Evolutionary conservation across 2,113 vertebrate genomes (phyloP), one percentile per base, ranked within the genome.

Genomic region (Campylomormyrus numenius): DNA sequence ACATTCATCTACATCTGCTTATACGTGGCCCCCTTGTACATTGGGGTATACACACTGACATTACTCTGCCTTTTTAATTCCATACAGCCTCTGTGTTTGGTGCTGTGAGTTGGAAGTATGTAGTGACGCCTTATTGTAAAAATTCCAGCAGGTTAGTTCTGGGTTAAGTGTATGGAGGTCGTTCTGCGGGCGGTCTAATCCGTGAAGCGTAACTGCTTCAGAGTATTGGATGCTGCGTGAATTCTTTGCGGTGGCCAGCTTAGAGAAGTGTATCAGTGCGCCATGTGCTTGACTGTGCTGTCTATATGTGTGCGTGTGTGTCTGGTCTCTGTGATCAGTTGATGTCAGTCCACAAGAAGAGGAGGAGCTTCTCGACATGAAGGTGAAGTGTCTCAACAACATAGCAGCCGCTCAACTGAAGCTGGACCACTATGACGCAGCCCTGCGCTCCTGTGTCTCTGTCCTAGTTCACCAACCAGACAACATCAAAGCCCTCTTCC

Each of bases 331-430:
- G 74, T 48, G 46, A 53, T 11, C 94, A 99, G 98, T 99, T 88
- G 96, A 99, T 89, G 97, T 99, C 91, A 97, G 91, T 13, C 93
- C 94, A 0, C 96, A 98, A 0, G 98, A 99, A 92, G 98, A 99
- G 92, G 94, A 95, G 0, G 96, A 97, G 84, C 93, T 99, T 90
- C 90, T 98, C 88, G 97, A 97, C 0, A 95, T 99, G 90, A 98
- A 98, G 94, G 96, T 99, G 91, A 99, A 99, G 91, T 99, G 98
- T 94, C 95, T 99, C 83, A 99, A 99, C 96, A 99, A 99, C 94
- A 96, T 99, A 95, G 98, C 98, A 0, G 98, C 98, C 0, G 97
- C 98, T 0, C 98, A 99, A 95, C 95, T 99, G 8, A 99, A 99
- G 91, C 90, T 99, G 90, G 98, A 99, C 92, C 98, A 98, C 92